Evolutionary conservation across 2,888 invertebrate species (phyloP).

Genomic region (Catocala fraxini): DNA sequence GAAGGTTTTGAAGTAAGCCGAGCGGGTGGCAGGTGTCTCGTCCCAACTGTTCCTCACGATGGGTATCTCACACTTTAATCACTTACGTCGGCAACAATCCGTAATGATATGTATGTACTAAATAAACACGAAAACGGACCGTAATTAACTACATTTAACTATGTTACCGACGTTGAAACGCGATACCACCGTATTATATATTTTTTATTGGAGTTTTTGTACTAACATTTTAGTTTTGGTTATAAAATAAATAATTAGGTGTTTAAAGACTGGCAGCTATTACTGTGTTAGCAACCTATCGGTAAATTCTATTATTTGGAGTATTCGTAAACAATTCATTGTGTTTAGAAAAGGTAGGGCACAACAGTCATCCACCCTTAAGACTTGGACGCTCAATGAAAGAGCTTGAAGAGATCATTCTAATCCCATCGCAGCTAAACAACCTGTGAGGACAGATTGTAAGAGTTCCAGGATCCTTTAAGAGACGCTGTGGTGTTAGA

Average conservation of each 20-base stretch:
- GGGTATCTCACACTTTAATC: constrained; percentile 73
- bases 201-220: constrained; percentile 44
- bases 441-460: too few species aligned
- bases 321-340: too few species aligned
- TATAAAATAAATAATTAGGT: constrained; percentile 29
- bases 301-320: too few species aligned
- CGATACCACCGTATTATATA: constrained; percentile 48
- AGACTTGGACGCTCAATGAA: too few species aligned
- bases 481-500: too few species aligned
- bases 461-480: too few species aligned
- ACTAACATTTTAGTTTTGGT: constrained; percentile 19
- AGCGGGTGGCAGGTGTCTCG: constrained; percentile 69
- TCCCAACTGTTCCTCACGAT: constrained; percentile 60
- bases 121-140: constrained; percentile 71
- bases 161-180: constrained; percentile 54
- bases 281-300: neutral
- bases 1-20: constrained; percentile 64
- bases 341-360: too few species aligned
- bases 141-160: constrained; percentile 68
- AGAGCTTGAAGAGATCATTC: too few species aligned
- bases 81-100: constrained; percentile 72
- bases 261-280: constrained; percentile 18
- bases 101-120: constrained; percentile 74
- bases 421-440: too few species aligned
- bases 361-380: too few species aligned